A percentile compares a stretch with the other conserved stretches of the same genome.
Conservation (phyloP, 2,888 invertebrate species). For the Papilio elwesi region DNA sequence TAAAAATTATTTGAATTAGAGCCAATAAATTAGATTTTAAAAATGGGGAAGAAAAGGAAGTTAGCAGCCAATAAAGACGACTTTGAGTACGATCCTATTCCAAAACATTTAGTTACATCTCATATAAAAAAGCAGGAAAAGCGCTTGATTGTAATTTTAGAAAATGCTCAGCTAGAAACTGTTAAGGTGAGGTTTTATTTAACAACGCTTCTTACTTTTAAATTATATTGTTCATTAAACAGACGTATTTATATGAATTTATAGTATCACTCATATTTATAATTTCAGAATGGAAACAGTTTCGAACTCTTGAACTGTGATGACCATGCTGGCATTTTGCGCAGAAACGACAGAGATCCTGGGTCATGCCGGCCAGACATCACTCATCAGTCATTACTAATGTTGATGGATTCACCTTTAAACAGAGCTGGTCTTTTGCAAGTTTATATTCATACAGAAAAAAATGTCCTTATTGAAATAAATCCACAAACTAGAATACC, state of each 20-base stretch:
- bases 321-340: constrained; percentile 93
- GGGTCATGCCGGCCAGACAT: constrained; percentile 98
- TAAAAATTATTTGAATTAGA: background rate
- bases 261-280: constrained; percentile 10
- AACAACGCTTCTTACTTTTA: background rate
- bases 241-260: background rate
- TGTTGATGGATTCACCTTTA: constrained; percentile 98
- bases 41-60: constrained; percentile 80
- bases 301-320: constrained; percentile 98
- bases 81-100: constrained; percentile 90
- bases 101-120: constrained; percentile 90
- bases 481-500: constrained; percentile 99
- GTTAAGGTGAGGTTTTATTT: constrained; percentile 89
- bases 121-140: constrained; percentile 94
- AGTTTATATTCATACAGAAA: constrained; percentile 95
- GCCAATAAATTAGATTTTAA: background rate
- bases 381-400: constrained; percentile 97
- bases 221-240: constrained; percentile 4
- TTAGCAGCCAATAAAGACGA: constrained; percentile 84
- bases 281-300: constrained; percentile 90
- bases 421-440: constrained; percentile 98
- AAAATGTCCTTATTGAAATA: constrained; percentile 96
- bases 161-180: constrained; percentile 97
- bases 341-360: constrained; percentile 93
- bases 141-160: constrained; percentile 95